Conservation (phyloP, 2,888 invertebrate genomes). For the Epistrophella euchroma region DNA sequence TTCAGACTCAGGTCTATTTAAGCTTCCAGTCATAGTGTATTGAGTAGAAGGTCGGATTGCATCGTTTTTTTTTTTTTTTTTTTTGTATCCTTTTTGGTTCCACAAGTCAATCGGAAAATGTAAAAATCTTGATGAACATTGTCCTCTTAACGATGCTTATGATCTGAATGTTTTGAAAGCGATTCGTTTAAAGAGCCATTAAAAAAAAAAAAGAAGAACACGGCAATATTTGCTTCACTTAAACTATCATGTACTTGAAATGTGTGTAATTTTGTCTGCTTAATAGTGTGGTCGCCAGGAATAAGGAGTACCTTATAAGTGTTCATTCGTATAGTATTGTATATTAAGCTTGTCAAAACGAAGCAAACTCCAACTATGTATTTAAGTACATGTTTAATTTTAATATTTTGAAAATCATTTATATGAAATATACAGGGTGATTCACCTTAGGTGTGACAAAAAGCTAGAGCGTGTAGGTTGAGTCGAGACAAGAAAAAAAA, state of each 20-base stretch:
- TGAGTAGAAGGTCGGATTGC: constrained; percentile 23
- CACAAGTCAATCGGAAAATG: constrained; percentile 55
- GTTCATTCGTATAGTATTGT: too few relatives aligned
- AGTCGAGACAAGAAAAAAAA: too few relatives aligned
- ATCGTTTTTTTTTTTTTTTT: constrained; percentile 15
- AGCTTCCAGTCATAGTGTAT: constrained; percentile 25
- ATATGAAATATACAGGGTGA: too few relatives aligned
- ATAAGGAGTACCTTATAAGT: too few relatives aligned
- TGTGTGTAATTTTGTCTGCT: neutral
- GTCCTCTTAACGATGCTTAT: constrained; percentile 32
- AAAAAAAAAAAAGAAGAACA: neutral
- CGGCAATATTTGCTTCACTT: neutral
- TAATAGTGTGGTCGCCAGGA: too few relatives aligned
- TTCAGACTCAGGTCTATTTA: constrained; percentile 29
- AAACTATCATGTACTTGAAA: neutral
- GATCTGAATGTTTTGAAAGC: constrained; percentile 2
- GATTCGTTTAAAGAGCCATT: neutral
- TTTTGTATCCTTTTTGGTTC: constrained; percentile 3
- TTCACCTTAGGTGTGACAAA: too few relatives aligned
- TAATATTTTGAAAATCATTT: too few relatives aligned
- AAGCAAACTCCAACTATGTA: too few relatives aligned
- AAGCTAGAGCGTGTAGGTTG: too few relatives aligned
- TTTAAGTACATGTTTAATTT: too few relatives aligned
- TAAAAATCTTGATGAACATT: constrained; percentile 46
- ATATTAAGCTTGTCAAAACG: too few relatives aligned